Base-by-base conservation (phyloP, 2,888 invertebrate species). In the Caprella mutica region DNA sequence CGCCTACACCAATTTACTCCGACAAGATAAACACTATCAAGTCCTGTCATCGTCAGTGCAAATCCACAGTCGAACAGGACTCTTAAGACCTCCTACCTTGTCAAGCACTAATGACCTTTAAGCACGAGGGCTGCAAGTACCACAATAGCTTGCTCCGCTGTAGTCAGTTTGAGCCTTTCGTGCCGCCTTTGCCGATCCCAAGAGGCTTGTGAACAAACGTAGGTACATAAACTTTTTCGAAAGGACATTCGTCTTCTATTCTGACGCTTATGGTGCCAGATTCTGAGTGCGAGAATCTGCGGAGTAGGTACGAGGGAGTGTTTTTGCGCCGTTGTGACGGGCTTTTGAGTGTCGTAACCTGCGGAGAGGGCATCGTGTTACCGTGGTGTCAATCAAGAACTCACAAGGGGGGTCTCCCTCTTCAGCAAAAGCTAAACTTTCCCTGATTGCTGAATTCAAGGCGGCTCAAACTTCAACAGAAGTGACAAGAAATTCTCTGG, bases 1-100 rank as follows among this genome's bases (percentile, higher is more conserved):
- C 61, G 52, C 58, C 58, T 52, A 56, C 58, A 61, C 56, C 61
- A 61, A 61, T 61, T 61, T 61, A 55, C 61, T 61, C 52, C 50
- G 61, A 61, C 61, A 61, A 61, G 61, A 61, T 61, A 61, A 61
- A 61, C 61, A 61, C 58, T 61, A 61, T 61, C 61, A 58, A 58
- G 58, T 56, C 50, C 61, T 61, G 61, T 61, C 61, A 61, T 61
- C 61, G 56, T 48, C 46, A 52, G 42, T 50, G 40, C 35, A 33
- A 53, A 23, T 39, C 19, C 43, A 24, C 43, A 19, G 23, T 39
- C 40, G 24, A 44, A 27, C 14, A 24, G 5, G 39, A 27, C 33
- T 30, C 48, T 48, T 30, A 48, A 48, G 21, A 27, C 33, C 48
- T n/a, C n/a, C 30, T 5, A 5, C n/a, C 30, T 6, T 29, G 29